phyloP scores from a whole-genome alignment of 1,140 invertebrate species.

The Neotoxoptera formosana region DNA sequence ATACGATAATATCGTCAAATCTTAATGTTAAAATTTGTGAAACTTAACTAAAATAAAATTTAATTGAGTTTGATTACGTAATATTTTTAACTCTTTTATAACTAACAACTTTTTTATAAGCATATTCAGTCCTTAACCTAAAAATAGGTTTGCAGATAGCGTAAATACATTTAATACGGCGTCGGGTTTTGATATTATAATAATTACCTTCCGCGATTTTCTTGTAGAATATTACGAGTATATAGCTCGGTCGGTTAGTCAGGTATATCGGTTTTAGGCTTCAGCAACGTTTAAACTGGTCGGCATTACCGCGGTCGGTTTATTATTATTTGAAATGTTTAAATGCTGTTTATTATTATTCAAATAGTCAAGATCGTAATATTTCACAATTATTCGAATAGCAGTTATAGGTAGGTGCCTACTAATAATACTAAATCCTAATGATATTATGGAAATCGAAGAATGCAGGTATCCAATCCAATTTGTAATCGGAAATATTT shows the following conservation, averaged over 20 bases:
- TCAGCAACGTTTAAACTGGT: neutral
- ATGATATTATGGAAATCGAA: neutral
- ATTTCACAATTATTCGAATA: neutral
- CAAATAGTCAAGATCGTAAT: neutral
- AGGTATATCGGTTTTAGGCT: neutral
- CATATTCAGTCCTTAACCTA: neutral
- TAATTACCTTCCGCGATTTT: neutral
- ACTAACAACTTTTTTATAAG: neutral
- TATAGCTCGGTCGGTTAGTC: neutral
- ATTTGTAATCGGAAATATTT: neutral
- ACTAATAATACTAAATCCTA: neutral
- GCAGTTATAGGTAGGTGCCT: neutral
- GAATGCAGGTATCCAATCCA: neutral
- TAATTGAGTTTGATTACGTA: neutral
- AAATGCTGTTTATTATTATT: neutral
- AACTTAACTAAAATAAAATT: neutral
- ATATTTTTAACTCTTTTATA: neutral
- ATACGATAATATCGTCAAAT: neutral
- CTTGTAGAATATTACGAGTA: neutral
- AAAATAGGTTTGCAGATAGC: neutral
- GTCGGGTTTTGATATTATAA: neutral
- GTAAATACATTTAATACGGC: neutral
- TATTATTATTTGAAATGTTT: neutral
- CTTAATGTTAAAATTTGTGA: neutral
- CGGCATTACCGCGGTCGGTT: neutral